A percentile compares a stretch with the other conserved stretches of the same genome.
Conservation (phyloP, 2,888 invertebrate genomes). For the Ypsolopha scabrella region DNA sequence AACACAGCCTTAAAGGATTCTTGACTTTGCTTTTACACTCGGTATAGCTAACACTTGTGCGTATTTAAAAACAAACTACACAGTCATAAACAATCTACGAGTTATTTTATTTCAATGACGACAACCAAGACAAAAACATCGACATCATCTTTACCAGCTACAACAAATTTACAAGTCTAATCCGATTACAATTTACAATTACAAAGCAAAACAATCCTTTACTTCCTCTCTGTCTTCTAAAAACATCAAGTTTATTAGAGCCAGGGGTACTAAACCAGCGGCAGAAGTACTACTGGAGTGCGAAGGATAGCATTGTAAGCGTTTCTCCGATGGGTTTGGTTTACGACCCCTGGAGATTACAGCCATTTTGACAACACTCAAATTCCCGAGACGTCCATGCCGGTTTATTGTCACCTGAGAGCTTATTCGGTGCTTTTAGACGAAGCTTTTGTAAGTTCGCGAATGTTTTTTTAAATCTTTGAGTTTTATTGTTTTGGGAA, state of each 20-base stretch:
- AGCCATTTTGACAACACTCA: slow-evolving; percentile 1
- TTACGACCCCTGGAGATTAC: slow-evolving; percentile 2
- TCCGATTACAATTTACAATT: background rate
- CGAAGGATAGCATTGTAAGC: too few relatives aligned
- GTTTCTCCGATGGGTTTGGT: background rate
- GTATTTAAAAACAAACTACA: background rate
- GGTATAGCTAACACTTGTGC: background rate
- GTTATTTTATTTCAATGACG: too few relatives aligned
- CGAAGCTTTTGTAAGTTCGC: too few relatives aligned
- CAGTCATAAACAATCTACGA: too few relatives aligned
- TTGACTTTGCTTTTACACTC: too few relatives aligned
- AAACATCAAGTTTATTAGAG: background rate
- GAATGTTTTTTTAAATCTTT: too few relatives aligned
- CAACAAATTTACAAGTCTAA: background rate
- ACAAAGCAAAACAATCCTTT: too few relatives aligned
- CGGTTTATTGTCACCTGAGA: slow-evolving; percentile 5
- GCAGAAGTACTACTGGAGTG: background rate
- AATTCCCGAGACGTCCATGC: slow-evolving; percentile 2
- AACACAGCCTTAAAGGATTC: too few relatives aligned
- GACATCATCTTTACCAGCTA: too few relatives aligned
- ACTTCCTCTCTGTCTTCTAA: background rate
- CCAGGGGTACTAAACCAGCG: background rate
- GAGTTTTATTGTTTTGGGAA: too few relatives aligned
- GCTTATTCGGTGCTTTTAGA: background rate
- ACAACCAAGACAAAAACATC: too few relatives aligned